Evolutionary conservation across 2,113 vertebrate species (phyloP).

Genomic region (Seriola aureovittata): DNA sequence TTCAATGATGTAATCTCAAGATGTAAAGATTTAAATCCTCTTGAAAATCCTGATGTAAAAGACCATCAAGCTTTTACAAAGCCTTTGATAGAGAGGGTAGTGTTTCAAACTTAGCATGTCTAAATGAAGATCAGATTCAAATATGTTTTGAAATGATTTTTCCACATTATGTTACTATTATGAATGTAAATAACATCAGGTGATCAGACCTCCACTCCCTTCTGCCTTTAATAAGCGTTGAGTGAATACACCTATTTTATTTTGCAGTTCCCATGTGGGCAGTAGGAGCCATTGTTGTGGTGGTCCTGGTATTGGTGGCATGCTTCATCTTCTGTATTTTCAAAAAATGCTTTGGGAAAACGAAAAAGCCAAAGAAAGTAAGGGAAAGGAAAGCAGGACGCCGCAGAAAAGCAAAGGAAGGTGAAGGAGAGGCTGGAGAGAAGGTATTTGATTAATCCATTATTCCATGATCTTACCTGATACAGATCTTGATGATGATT

Average conservation of each 20-base stretch:
- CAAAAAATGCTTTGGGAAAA: slow-evolving; percentile 88
- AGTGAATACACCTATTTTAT: slow-evolving; percentile 12
- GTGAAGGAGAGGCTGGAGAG: slow-evolving; percentile 72
- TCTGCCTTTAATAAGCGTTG: no score
- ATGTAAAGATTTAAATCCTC: slow-evolving; percentile 16
- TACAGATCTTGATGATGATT: background rate
- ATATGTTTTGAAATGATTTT: background rate
- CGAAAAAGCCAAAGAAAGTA: slow-evolving; percentile 89
- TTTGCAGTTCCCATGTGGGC: slow-evolving; percentile 89
- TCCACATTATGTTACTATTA: background rate
- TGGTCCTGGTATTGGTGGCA: slow-evolving; percentile 83
- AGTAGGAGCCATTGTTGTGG: slow-evolving; percentile 86
- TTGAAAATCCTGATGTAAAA: background rate
- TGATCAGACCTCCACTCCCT: no score
- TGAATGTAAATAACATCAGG: background rate
- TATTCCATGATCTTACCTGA: background rate
- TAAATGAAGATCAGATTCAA: background rate
- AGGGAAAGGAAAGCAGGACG: slow-evolving; percentile 87
- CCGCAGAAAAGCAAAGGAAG: slow-evolving; percentile 74
- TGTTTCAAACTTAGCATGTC: background rate
- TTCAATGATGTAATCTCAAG: slow-evolving; percentile 19
- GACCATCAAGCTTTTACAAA: background rate
- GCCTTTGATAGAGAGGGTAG: background rate
- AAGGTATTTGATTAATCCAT: slow-evolving; percentile 60
- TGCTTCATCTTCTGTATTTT: slow-evolving; percentile 87